Percentiles rank a stretch among this genome's conserved stretches.
Evolutionary conservation across 2,888 invertebrate species (phyloP).

Genomic region (Aricia artaxerxes): DNA sequence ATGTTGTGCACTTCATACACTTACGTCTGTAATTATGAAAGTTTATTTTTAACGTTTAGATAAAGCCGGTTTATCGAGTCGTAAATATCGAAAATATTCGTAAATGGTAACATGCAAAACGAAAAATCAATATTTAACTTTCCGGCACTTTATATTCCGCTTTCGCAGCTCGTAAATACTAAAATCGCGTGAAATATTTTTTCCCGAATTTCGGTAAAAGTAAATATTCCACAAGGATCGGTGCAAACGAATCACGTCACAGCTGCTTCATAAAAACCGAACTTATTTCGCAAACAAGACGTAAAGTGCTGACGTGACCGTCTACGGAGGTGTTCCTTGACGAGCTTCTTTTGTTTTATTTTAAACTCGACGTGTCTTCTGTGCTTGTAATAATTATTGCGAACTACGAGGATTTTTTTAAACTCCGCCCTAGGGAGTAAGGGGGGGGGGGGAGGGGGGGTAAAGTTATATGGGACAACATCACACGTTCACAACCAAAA

Average conservation of each 20-base stretch:
- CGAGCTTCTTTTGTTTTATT: constrained; percentile 12
- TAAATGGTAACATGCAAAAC: not conserved
- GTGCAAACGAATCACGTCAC: constrained; percentile 24
- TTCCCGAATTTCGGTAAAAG: constrained; percentile 10
- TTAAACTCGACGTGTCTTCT: not conserved
- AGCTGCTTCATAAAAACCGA: constrained; percentile 22
- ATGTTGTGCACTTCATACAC: no score
- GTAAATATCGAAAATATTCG: constrained; percentile 6
- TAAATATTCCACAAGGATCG: constrained; percentile 13
- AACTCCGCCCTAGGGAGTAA: no score
- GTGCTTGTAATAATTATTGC: not conserved
- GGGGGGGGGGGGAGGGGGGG: no score
- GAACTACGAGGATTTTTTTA: not conserved
- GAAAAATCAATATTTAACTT: constrained; percentile 10
- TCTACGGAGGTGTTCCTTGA: not conserved
- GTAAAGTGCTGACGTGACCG: constrained; percentile 21
- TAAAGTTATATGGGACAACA: no score
- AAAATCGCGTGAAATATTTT: constrained; percentile 18
- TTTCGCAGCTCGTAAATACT: constrained; percentile 20
- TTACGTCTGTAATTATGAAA: no score
- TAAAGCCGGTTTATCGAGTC: not conserved
- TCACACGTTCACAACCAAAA: no score
- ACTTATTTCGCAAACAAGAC: constrained; percentile 26
- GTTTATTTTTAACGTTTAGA: not conserved
- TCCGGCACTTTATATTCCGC: constrained; percentile 4